Evolutionary conservation across 2,113 vertebrate genomes (phyloP).

Genomic region (Cyphomyrus plagiostoma): DNA sequence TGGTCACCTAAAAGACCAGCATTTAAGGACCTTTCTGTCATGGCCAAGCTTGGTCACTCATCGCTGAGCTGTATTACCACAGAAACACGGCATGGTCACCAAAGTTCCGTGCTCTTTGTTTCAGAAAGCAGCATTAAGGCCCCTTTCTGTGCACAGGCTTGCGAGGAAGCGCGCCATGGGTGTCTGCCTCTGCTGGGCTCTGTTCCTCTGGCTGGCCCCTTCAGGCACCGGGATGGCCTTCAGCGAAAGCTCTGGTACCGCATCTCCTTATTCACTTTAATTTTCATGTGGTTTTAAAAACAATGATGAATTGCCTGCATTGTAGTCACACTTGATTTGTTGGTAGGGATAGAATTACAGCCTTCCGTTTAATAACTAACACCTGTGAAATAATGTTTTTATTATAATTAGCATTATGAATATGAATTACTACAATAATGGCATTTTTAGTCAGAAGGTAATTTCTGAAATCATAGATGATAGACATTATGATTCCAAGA

Average conservation of each 20-base stretch:
- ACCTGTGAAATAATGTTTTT: not conserved
- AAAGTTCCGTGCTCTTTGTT: not conserved
- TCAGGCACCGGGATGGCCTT: slow-evolving; percentile 64
- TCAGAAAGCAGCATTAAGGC: not conserved
- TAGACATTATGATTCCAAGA: not conserved
- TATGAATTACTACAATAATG: not conserved
- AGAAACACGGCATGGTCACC: not conserved
- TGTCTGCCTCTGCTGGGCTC: slow-evolving; percentile 59
- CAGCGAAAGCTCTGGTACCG: slow-evolving; percentile 76
- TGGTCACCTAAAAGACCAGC: not conserved
- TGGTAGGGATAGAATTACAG: not conserved
- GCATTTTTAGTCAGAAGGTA: not conserved
- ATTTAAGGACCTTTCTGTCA: not conserved
- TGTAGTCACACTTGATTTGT: not conserved
- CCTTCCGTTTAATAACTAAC: not conserved
- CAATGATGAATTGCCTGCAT: not conserved
- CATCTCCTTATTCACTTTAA: slow-evolving; percentile 1
- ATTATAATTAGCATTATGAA: not conserved
- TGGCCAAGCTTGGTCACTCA: not conserved
- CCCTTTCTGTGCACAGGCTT: slow-evolving; percentile 59
- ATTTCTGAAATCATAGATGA: not conserved
- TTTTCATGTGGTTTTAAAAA: not conserved
- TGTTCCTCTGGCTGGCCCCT: slow-evolving; percentile 65
- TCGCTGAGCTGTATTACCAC: not conserved
- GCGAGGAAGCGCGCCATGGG: slow-evolving; percentile 65